phyloP scores from a whole-genome alignment of 2,113 vertebrate species.

The Haemorhous mexicanus region DNA sequence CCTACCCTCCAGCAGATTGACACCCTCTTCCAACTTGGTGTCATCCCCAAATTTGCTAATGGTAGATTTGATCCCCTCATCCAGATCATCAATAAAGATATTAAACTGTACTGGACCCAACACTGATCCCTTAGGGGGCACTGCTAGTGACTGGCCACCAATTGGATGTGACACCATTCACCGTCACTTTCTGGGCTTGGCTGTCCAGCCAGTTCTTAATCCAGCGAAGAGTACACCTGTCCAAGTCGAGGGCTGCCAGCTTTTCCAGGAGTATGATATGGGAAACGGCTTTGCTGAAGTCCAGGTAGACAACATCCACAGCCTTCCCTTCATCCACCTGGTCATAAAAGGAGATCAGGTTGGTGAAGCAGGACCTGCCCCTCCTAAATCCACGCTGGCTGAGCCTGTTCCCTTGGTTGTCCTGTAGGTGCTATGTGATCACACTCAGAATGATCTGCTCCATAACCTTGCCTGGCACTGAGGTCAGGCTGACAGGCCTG shows the following conservation, averaged over 20 bases:
- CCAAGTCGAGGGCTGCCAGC: neutral
- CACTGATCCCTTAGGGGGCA: neutral
- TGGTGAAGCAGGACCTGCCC: neutral
- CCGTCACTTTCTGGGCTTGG: neutral
- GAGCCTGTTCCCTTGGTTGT: neutral
- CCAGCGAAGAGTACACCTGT: neutral
- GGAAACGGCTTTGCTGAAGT: neutral
- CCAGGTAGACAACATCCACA: neutral
- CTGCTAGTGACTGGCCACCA: neutral
- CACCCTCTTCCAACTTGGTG: neutral
- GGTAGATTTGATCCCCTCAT: neutral
- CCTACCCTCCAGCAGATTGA: neutral
- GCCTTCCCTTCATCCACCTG: neutral
- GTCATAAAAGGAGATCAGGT: neutral
- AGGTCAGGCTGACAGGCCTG: neutral
- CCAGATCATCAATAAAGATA: neutral
- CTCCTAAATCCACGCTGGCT: neutral
- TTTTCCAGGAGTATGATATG: neutral
- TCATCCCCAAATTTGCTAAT: neutral
- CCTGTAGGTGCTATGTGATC: neutral
- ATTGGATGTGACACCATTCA: neutral
- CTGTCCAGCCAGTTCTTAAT: neutral
- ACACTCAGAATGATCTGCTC: neutral
- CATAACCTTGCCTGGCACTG: neutral
- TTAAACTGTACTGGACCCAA: neutral